Base-by-base conservation (phyloP, 2,888 invertebrate species). In the Mongoloraphidia duomilia region DNA sequence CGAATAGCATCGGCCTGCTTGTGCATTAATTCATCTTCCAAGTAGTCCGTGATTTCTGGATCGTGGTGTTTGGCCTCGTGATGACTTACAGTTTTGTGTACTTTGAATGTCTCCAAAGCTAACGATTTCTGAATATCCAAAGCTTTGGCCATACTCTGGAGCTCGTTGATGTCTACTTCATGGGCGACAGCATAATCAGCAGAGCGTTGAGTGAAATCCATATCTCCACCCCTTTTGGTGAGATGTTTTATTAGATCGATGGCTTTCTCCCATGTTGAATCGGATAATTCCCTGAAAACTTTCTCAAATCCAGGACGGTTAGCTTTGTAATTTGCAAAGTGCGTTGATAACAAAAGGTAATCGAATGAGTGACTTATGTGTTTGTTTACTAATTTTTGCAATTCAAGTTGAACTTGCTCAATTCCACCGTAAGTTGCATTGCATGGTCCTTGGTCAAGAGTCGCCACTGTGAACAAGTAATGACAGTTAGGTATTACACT, bases 171-270 rank as follows among this genome's bases (percentile, higher is more conserved):
- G 56, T 82, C 79, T 44, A 75, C 71, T 0, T 73, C 74, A 57
- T 67, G 68, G 59, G 70, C 68, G 58, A 60, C 66, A 38, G 40
- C 47, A 38, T 39, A 59, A 60, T 11, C 60, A 57, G 0, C 53
- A 42, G 0, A 59, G 50, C 50, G 65, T 64, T 52, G 65, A 45
- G 64, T 67, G 58, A 80, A 76, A 58, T 78, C 69, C 68, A 76
- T 74, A 39, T 59, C 61, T 55, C 78, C 73, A 64, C 89, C 89
- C 60, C 90, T 80, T 64, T 77, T 75, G 1, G 83, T 74, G 38
- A 87, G 74, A 63, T 83, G 84, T 62, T 89, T 83, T 58, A 88
- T 84, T n/a, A 87, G 59, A 9, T 81, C 78, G 58, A 87, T 79
- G 35, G 78, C 75, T 59, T 84, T 78, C 12, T 78, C 75, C 81